These are phyloP conservation scores for Bungarus multicinctus DNA, from an alignment of 2,113 vertebrate genomes.

Conservation along the genomic window DNA sequence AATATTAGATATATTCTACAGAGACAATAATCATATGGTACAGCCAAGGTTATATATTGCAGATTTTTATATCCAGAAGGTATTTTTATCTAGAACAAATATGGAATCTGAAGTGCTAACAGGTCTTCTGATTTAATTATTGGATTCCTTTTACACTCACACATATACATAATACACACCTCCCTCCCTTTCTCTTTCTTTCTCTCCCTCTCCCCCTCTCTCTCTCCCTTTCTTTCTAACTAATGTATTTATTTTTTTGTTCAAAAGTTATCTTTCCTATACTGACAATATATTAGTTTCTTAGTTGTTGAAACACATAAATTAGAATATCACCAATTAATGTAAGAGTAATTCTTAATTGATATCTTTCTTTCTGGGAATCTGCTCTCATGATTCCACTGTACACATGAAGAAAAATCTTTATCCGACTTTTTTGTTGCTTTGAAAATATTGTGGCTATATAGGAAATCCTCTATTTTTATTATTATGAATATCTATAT, in stretches of 20 bases:
- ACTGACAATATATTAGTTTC: not conserved
- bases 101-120: not conserved
- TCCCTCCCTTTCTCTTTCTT: not conserved
- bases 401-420: not conserved
- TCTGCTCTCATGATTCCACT: not conserved
- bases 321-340: not conserved
- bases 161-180: not conserved
- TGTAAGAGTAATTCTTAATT: not conserved
- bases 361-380: conserved; percentile 19
- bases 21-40: not conserved
- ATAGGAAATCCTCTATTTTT: not conserved
- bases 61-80: not conserved
- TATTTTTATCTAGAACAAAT: not conserved
- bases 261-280: not conserved
- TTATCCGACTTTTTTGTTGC: not conserved
- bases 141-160: not conserved
- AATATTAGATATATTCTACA: not conserved
- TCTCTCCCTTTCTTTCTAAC: conserved; percentile 29
- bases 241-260: conserved; percentile 46
- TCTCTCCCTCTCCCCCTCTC: not conserved
- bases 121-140: not conserved
- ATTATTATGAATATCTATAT: not conserved
- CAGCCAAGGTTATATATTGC: not conserved
- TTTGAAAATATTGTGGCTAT: conserved; percentile 22
- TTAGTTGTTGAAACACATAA: not conserved